Base-by-base conservation (phyloP, 2,888 invertebrate genomes). In the Sesia bembeciformis region DNA sequence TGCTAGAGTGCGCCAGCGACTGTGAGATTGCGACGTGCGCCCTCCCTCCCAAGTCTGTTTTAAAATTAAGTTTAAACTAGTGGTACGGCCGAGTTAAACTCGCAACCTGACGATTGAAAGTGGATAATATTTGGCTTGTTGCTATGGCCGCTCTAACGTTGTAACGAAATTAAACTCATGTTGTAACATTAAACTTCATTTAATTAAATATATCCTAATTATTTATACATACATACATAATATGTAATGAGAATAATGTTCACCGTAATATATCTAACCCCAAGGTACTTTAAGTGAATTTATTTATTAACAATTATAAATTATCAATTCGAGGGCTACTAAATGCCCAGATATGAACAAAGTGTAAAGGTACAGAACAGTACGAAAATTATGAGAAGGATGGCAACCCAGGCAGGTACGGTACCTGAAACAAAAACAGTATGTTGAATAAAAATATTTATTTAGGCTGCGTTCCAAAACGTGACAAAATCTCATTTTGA, bases 271-370 rank as follows among this genome's bases (percentile, higher is more conserved):
- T 72, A n/a, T 5, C 40, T 52, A 52, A 65, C 68, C 80, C 79
- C 74, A 60, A 67, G 65, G 67, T 74, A 71, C 73, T 76, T 74
- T 3, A 50, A 50, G 50, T 50, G 50, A 50, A 50, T 38, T 50
- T 38, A 49, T 38, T 49, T n/a, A 65, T 63, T 66, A 62, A 63
- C 55, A 62, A 70, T 64, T 63, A 60, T 56, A 57, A 58, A 51
- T 50, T 23, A 50, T 5, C 5, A 7, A 50, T 50, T 38, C 39
- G 50, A 50, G 50, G 39, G 8, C 5, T 5, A 43, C 66, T 89
- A 94, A 79, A 97, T 93, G 70, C 94, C 96, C 76, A 97, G 74
- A 83, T 94, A 96, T 64, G 96, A 96, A 89, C 96, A 96, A 64
- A 96, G 73, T 59, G 93, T 85, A 85, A 97, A 96, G 57, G 96